phyloP scores from a whole-genome alignment of 1,140 invertebrate species.

The Globodera ellingtonae region DNA sequence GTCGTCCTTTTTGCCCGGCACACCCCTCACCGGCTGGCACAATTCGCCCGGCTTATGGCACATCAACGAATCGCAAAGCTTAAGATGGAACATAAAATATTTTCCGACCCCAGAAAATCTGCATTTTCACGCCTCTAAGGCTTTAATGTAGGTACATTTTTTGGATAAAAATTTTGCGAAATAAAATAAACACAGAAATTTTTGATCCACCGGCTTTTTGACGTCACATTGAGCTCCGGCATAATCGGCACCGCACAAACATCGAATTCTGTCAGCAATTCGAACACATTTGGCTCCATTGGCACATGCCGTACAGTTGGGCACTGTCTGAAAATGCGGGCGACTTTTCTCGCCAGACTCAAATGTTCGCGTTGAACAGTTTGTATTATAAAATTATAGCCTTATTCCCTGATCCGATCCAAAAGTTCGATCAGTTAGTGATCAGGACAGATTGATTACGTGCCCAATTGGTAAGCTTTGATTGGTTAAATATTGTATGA shows the following conservation, averaged over 20 bases:
- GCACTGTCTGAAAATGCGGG: neutral
- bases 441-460: no score
- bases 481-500: no score
- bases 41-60: neutral
- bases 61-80: neutral
- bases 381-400: neutral
- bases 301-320: conserved; percentile 5
- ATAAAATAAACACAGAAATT: neutral
- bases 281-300: conserved; percentile 9
- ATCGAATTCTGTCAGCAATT: neutral
- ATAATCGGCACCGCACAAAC: neutral
- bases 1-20: neutral
- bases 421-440: no score
- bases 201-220: neutral
- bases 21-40: neutral
- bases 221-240: conserved; percentile 12
- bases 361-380: neutral
- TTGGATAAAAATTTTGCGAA: neutral
- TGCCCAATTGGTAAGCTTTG: no score
- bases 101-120: no score
- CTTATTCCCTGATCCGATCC: no score
- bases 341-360: neutral
- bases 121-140: no score
- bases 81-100: neutral
- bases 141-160: no score